These are phyloP conservation scores for Oncorhynchus kisutch DNA, from an alignment of 2,113 vertebrate genomes.

Conservation along the genomic window DNA sequence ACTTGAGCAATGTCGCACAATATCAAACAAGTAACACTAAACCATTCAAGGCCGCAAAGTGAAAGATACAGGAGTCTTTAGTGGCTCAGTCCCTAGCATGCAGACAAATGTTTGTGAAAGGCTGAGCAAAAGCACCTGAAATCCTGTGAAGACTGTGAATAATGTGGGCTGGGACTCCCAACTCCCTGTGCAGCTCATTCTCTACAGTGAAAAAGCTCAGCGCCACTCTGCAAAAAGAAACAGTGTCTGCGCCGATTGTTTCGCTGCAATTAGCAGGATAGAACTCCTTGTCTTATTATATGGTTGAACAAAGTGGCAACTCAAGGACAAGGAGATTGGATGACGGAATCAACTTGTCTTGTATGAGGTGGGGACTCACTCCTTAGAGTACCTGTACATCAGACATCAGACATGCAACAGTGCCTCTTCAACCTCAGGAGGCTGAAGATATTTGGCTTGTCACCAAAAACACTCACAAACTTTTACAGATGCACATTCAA, in stretches of 20 bases:
- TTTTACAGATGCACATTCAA: too few species aligned
- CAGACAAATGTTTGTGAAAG: constrained; percentile 34
- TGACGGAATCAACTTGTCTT: not conserved
- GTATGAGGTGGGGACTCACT: not conserved
- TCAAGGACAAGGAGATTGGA: not conserved
- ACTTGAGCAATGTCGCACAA: not conserved
- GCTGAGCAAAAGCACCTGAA: constrained; percentile 29
- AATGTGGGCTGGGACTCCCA: constrained; percentile 23
- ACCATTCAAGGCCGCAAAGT: not conserved
- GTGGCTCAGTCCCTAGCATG: not conserved
- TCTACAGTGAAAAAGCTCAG: constrained; percentile 4
- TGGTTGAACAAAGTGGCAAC: not conserved
- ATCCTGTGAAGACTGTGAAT: constrained; percentile 32
- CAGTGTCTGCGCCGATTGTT: not conserved
- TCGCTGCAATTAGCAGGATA: not conserved
- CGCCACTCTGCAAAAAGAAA: not conserved
- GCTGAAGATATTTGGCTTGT: too few species aligned
- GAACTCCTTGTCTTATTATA: not conserved
- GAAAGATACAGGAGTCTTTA: not conserved
- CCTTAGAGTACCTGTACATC: not conserved
- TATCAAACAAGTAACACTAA: not conserved
- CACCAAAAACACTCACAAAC: too few species aligned
- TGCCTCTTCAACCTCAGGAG: too few species aligned
- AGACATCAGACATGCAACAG: not conserved
- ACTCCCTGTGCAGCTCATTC: constrained; percentile 17